Base-by-base conservation (phyloP, 2,113 vertebrate genomes). In the Rhinichthys klamathensis region DNA sequence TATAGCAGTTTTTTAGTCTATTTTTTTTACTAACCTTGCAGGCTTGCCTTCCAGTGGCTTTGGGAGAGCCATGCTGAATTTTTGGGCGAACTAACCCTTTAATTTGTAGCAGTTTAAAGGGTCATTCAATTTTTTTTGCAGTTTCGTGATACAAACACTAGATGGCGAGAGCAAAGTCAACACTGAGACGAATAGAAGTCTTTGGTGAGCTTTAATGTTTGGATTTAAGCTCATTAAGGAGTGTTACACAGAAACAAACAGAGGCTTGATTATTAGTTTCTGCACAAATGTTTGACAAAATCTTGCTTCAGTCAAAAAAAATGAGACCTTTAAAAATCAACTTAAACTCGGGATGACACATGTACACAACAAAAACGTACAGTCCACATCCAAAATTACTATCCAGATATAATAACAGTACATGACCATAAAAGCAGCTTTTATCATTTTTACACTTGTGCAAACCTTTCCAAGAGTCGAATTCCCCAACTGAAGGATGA, bases 381-480 rank as follows among this genome's bases (percentile, higher is more conserved):
- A 54, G 16, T 51, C 32, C 8, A 70, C 51, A 60, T 73, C 54
- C 32, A 83, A 41, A 83, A 18, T 11, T 1, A 81, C 13, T 25
- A 54, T 76, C 27, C 74, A 76, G 49, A 32, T 76, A 76, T 76
- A 30, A 30, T 54, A 76, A 83, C 80, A 32, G 65, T 13, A 54
- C 6, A 85, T 49, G 65, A 77, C 41, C 23, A 23, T 81, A 49
- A 74, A 82, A 88, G 86, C 89, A 87, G 89, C 83, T 77, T 77
- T 86, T 41, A 79, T 67, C 27, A 65, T 63, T 79, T 87, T 88
- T 78, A 88, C 56, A 70, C 5, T 83, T 69, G 84, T 88, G 89
- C 89, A 88, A 89, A 84, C n/a, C 56, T 44, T 77, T 74, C 75
- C 77, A 60, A 30, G 49, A 67, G 63, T 86, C 85, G 30, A 81